phyloP scores from a whole-genome alignment of 2,888 invertebrate species.

The Cryptophagus acutangulus region DNA sequence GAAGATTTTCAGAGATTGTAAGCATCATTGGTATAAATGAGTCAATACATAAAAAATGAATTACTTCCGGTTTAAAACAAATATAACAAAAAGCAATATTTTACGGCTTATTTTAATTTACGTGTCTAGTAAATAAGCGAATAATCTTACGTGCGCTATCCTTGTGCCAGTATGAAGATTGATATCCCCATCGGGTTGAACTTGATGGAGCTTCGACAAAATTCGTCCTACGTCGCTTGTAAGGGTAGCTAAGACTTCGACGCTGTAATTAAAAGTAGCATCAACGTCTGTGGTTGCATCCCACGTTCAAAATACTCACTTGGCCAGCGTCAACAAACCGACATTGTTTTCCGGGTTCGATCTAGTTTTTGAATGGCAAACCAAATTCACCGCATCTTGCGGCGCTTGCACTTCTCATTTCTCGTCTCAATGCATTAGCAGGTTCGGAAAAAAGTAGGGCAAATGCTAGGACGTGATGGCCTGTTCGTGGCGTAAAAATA shows the following conservation, averaged over 20 bases:
- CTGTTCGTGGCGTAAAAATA: no score
- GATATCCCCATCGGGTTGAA: conserved; percentile 87
- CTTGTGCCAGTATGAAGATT: conserved; percentile 88
- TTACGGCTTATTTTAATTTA: no score
- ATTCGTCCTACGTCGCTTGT: conserved; percentile 96
- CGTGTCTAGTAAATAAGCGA: no score
- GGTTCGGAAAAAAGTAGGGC: no score
- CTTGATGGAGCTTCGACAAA: conserved; percentile 89
- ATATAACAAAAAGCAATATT: no score
- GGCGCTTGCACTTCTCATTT: conserved; percentile 99
- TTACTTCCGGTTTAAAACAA: no score
- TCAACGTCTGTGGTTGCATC: neutral
- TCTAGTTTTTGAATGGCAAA: conserved; percentile 95
- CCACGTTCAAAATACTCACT: conserved; percentile 52
- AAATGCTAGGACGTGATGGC: no score
- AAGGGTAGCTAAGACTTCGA: conserved; percentile 91
- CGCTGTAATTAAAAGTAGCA: conserved; percentile 51
- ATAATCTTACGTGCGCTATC: conserved; percentile 94
- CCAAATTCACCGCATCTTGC: conserved; percentile 97
- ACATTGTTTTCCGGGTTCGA: conserved; percentile 99
- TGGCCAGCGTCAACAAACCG: conserved; percentile 84
- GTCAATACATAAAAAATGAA: no score
- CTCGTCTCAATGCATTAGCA: no score
- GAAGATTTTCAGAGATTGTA: no score
- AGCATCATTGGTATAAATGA: no score